These are phyloP conservation scores for Synanthedon tipuliformis DNA, from an alignment of 2,888 invertebrate species.

Conservation along the genomic window DNA sequence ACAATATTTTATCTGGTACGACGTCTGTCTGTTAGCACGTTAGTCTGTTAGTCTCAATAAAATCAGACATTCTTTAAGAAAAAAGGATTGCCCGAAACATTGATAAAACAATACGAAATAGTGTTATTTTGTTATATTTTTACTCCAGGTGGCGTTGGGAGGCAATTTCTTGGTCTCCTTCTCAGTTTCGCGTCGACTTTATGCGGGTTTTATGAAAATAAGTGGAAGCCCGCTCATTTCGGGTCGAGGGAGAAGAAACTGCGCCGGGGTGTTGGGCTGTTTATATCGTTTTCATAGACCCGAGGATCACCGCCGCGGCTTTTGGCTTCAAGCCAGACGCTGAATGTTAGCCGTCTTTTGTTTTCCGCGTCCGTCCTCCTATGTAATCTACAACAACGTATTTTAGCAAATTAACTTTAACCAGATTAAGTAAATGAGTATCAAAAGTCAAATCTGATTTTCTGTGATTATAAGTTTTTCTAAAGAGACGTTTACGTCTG, in stretches of 20 bases:
- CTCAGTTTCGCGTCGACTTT: conserved; percentile 43
- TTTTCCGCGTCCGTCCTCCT: conserved; percentile 25
- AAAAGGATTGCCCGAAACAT: too few relatives aligned
- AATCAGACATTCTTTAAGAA: too few relatives aligned
- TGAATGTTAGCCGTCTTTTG: conserved; percentile 43
- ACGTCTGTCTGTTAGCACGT: too few relatives aligned
- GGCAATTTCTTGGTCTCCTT: conserved; percentile 43
- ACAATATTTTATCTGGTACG: too few relatives aligned
- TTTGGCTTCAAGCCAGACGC: conserved; percentile 53
- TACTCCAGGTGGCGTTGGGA: conserved; percentile 21
- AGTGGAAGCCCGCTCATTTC: conserved; percentile 65
- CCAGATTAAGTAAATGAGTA: too few relatives aligned
- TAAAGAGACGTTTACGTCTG: too few relatives aligned
- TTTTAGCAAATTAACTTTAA: too few relatives aligned
- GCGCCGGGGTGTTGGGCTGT: conserved; percentile 30
- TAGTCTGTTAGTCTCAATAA: too few relatives aligned
- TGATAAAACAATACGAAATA: too few relatives aligned
- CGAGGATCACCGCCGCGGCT: conserved; percentile 36
- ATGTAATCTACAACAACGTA: too few relatives aligned
- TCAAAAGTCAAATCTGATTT: too few relatives aligned
- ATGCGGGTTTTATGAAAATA: conserved; percentile 65
- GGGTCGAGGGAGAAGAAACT: conserved; percentile 30
- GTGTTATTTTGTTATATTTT: not conserved
- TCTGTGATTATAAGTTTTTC: too few relatives aligned
- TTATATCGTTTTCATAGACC: conserved; percentile 57